Base-by-base conservation (phyloP, 2,113 vertebrate genomes). In the Aythya baeri region DNA sequence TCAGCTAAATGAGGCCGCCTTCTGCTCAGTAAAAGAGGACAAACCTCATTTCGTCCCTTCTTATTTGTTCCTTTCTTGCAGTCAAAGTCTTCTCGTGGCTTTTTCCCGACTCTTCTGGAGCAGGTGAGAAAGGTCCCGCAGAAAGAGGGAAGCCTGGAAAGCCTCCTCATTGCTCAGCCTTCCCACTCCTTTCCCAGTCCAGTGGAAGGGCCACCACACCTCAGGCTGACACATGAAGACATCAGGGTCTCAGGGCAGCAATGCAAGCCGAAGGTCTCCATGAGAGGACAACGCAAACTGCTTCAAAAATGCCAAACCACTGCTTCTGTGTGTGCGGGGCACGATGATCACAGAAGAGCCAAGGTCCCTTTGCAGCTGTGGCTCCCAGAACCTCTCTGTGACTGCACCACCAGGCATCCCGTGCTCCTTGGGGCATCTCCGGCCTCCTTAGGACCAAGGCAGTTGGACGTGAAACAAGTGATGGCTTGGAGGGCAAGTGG, bases 211-310 rank as follows among this genome's bases (percentile, higher is more conserved):
- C n/a, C 18, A 4, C 29, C 26, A 5, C 1, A 11, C 3, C 57
- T 2, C 25, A 15, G 32, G 46, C 38, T 29, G 83, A 44, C 31
- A 8, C 0, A 29, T 17, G 6, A 72, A 36, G 52, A 22, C 52
- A 18, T 17, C 25, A 29, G 71, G 44, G 27, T 5, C 16, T 3
- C 29, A 0, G 67, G 17, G 70, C 83, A n/a, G 67, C 50, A 15
- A 25, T 0, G 25, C 9, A 44, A 74, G 65, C 52, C 23, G 81
- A 67, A 58, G 72, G 32, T 15, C 57, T n/a, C 11, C n/a, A 67
- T 0, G 8, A 65, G 73, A 1, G 6, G 58, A 80, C 36, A 63
- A 43, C 1, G 6, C 3, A 1, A 3, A 7, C 4, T 0, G 16
- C 62, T 73, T 13, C 86, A 36, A 44, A 18, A 27, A 26, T 16